These are phyloP conservation scores for Torymus auratus DNA, from an alignment of 2,888 invertebrate genomes.

Conservation along the genomic window DNA sequence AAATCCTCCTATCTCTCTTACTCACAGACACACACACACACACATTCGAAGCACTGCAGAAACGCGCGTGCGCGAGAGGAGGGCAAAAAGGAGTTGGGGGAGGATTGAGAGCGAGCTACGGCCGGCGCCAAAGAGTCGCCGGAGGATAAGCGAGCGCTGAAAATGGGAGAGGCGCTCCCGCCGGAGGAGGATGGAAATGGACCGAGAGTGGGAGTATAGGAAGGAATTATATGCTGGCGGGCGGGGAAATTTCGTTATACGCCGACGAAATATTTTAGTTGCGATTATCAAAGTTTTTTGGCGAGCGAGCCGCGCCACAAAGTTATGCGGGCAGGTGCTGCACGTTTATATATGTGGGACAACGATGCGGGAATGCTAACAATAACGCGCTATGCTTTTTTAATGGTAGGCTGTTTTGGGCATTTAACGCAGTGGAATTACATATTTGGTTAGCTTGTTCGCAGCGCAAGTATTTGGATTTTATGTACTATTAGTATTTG, in stretches of 20 bases:
- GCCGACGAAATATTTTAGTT: conserved; percentile 13
- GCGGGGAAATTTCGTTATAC: conserved; percentile 43
- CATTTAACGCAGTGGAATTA: too few species aligned
- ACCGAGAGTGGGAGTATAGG: background rate
- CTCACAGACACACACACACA: too few species aligned
- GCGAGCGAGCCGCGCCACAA: too few species aligned
- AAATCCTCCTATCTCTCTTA: background rate
- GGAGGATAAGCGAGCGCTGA: conserved; percentile 22
- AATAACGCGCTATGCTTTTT: too few species aligned
- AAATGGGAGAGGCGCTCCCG: background rate
- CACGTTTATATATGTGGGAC: too few species aligned
- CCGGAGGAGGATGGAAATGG: conserved; percentile 49
- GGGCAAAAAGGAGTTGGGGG: background rate
- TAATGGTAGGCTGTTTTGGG: too few species aligned
- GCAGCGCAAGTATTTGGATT: too few species aligned
- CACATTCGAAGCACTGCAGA: too few species aligned
- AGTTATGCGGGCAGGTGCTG: too few species aligned
- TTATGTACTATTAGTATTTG: too few species aligned
- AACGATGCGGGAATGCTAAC: too few species aligned
- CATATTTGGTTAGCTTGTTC: too few species aligned
- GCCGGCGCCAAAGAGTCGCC: conserved; percentile 47
- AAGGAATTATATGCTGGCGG: background rate
- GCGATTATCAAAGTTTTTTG: background rate
- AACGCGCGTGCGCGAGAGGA: conserved; percentile 5
- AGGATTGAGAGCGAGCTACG: conserved; percentile 21